phyloP scores from a whole-genome alignment of 2,113 vertebrate genomes.

The Onychostoma macrolepis region DNA sequence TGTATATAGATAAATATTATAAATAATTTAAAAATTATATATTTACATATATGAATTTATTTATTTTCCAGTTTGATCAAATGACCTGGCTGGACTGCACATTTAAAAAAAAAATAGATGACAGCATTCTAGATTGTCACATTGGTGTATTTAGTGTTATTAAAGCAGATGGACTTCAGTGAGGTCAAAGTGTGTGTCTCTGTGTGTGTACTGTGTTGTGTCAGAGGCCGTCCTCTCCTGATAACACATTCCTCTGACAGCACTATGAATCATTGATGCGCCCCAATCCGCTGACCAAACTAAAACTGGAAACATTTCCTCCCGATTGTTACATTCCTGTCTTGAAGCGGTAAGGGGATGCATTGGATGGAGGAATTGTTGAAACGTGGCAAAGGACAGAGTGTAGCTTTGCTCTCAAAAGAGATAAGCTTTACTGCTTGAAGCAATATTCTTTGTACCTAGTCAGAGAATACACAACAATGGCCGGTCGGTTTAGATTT shows the following conservation, averaged over 20 bases:
- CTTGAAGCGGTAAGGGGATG: conserved; percentile 54
- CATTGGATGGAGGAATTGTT: conserved; percentile 12
- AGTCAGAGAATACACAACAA: conserved; percentile 9
- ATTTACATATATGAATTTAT: background rate
- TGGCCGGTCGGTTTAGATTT: conserved; percentile 36
- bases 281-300: conserved; percentile 69
- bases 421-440: background rate
- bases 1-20: background rate
- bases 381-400: conserved; percentile 1
- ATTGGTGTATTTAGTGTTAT: conserved; percentile 36
- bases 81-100: conserved; percentile 35
- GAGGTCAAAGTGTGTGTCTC: conserved; percentile 52
- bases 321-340: conserved; percentile 53
- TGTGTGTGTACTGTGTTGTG: conserved; percentile 41
- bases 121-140: conserved; percentile 37
- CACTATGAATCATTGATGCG: conserved; percentile 75
- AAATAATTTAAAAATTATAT: background rate
- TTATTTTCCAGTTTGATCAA: background rate
- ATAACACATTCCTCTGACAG: conserved; percentile 65
- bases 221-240: conserved; percentile 55
- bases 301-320: conserved; percentile 49
- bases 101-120: background rate
- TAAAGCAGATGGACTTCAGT: conserved; percentile 51
- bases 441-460: conserved; percentile 3
- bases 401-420: conserved; percentile 1